Evolutionary conservation across 2,797 vertebrate genomes (phyloP).

Genomic region (Fundulus diaphanus): DNA sequence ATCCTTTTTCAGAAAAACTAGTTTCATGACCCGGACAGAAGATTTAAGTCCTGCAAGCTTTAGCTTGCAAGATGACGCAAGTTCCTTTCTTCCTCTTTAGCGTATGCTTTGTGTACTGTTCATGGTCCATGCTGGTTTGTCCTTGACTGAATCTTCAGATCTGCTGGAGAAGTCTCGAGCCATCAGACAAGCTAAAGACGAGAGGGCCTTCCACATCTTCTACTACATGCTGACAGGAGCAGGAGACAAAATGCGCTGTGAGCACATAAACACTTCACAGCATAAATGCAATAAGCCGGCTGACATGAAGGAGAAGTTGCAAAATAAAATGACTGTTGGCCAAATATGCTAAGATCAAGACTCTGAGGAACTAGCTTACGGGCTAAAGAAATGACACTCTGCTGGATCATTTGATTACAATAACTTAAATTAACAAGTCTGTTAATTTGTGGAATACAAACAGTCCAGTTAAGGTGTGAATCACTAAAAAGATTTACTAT

Average conservation of each 20-base stretch:
- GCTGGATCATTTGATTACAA: too few species aligned
- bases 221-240: conserved; percentile 95
- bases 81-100: neutral
- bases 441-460: neutral
- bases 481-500: neutral
- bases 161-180: conserved; percentile 97
- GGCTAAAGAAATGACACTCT: neutral
- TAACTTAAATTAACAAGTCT: too few species aligned
- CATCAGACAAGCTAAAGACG: conserved; percentile 95
- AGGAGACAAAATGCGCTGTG: conserved; percentile 93
- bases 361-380: neutral
- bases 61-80: neutral
- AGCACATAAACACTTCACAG: conserved; percentile 58
- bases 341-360: neutral
- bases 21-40: too few species aligned
- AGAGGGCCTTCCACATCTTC: conserved; percentile 94
- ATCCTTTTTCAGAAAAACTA: conserved; percentile 78
- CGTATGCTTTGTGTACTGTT: neutral
- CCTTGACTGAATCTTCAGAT: conserved; percentile 82
- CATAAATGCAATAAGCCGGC: neutral
- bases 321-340: neutral
- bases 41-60: neutral
- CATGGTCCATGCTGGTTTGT: neutral
- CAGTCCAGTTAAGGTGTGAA: neutral
- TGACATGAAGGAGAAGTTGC: neutral